A percentile compares a stretch with the other conserved stretches of the same genome.
These are phyloP conservation scores for Sylvilagus bachmani DNA, from an alignment of 2,113 vertebrate genomes.

Conservation along the genomic window DNA sequence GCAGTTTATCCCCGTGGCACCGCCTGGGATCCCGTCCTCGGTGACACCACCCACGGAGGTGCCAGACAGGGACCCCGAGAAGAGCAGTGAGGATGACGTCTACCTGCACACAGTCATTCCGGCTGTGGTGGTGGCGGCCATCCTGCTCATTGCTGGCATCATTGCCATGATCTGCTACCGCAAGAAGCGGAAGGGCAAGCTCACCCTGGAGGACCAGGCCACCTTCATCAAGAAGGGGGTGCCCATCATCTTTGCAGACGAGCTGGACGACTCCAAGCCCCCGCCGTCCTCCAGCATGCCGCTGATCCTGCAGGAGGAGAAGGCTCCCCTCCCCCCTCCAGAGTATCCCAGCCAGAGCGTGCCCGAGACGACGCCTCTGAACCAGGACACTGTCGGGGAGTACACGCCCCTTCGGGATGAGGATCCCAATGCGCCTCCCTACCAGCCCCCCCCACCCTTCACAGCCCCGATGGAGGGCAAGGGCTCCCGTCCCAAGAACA, in stretches of 20 bases:
- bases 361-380: constrained; percentile 95
- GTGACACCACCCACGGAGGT: constrained; percentile 84
- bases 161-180: constrained; percentile 99
- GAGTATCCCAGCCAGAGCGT: constrained; percentile 96
- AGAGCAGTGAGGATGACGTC: constrained; percentile 94
- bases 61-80: constrained; percentile 91
- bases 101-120: constrained; percentile 98
- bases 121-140: constrained; percentile 96
- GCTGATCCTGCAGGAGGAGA: constrained; percentile 98
- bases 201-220: constrained; percentile 98
- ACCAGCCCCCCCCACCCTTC: constrained; percentile 97
- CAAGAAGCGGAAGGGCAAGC: constrained; percentile 97
- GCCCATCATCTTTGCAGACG: constrained; percentile 98
- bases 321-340: constrained; percentile 95
- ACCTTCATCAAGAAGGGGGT: constrained; percentile 99
- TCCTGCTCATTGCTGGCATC: constrained; percentile 96
- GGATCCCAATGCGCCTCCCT: constrained; percentile 96
- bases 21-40: constrained; percentile 81
- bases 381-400: constrained; percentile 96
- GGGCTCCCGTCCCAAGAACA: constrained; percentile 98
- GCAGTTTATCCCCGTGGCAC: constrained; percentile 91
- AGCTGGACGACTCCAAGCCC: constrained; percentile 97
- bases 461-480: constrained; percentile 97
- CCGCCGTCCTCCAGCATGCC: constrained; percentile 98
- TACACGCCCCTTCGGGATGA: constrained; percentile 96